Evolutionary conservation across 2,797 vertebrate species (phyloP), one percentile per base, ranked within the genome.

Genomic region (Semaprochilodus insignis): DNA sequence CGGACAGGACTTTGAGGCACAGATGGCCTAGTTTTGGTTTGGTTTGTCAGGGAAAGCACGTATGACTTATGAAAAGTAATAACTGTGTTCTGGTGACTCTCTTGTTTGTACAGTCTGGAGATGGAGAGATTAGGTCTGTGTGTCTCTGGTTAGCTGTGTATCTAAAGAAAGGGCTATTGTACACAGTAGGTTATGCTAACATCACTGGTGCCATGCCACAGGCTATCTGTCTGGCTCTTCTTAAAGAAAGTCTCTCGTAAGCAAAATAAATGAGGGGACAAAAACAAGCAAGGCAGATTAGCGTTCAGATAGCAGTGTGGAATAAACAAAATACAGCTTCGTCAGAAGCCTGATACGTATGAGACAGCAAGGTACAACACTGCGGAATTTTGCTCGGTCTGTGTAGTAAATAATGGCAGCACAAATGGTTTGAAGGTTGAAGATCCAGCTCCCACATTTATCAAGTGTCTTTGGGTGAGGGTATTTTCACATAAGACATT

Each of bases 71-170:
- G 70, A 84, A 85, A 84, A 78, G 79, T 74, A 80, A 85, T 81
- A 87, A 78, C 59, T 78, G 60, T 67, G 70, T 77, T 82, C 74
- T 85, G 69, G 71, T 82, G 72, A 4, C 72, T 74, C 40, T 75
- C 57, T 75, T 78, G 84, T 87, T 84, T 85, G 65, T 82, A 71
- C 80, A 84, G 87, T 84, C 84, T 86, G 87, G 77, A 81, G 82
- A 84, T 86, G 34, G 75, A 36, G 67, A 82, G 84, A 84, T 83
- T 85, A 80, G 73, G 60, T 40, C 80, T 80, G 80, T 75, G 60
- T 48, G 59, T 83, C 82, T 84, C 70, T 82, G 72, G 76, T 77
- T 85, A 60, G 76, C 77, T 84, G 63, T 73, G 76, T 80, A 84
- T 81, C 40, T 59, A 82, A 82, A 85, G 75, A 85, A 84, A 80